phyloP scores from a whole-genome alignment of 2,113 vertebrate species.

The Noctilio leporinus region DNA sequence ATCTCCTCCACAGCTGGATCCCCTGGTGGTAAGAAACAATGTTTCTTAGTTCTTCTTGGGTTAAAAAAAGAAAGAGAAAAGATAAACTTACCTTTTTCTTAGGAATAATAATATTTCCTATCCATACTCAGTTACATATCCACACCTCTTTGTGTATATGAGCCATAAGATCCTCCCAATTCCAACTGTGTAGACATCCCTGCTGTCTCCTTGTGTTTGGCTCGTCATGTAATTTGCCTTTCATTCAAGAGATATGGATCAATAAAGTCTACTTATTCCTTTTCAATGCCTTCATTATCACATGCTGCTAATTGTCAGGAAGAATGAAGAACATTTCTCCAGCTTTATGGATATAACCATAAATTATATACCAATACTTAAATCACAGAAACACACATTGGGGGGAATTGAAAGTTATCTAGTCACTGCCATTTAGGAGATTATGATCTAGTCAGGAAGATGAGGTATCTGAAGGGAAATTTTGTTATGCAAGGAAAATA shows the following conservation, averaged over 20 bases:
- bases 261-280: background rate
- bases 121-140: background rate
- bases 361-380: background rate
- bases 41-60: background rate
- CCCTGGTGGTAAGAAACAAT: background rate
- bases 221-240: background rate
- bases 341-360: background rate
- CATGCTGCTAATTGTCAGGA: background rate
- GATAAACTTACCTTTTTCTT: background rate
- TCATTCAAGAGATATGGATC: background rate
- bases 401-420: background rate
- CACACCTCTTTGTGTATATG: background rate
- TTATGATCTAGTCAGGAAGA: background rate
- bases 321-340: background rate
- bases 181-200: background rate
- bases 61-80: background rate
- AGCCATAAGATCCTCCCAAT: background rate
- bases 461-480: background rate
- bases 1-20: background rate
- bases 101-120: background rate
- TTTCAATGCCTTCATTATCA: background rate
- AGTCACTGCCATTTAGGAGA: background rate
- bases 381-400: background rate
- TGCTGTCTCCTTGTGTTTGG: background rate
- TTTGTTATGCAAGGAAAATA: rapidly evolving